phyloP scores from a whole-genome alignment of 2,888 invertebrate species.

The Nephrocerus scutellatus region DNA sequence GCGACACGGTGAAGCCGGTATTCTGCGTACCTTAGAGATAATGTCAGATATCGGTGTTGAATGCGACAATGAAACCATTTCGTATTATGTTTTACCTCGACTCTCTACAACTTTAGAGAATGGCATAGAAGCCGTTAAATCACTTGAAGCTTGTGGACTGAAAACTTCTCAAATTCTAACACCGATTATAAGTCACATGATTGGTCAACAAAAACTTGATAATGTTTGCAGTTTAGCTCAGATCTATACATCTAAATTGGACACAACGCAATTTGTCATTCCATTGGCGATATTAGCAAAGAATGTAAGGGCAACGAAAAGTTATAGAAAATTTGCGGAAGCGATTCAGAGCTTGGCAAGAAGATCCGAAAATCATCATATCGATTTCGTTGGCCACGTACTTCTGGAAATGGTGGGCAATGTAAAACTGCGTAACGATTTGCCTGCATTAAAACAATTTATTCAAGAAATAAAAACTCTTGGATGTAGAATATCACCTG shows the following conservation, averaged over 20 bases:
- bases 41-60: slow-evolving; percentile 53
- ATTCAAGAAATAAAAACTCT: slow-evolving; percentile 45
- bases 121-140: slow-evolving; percentile 31
- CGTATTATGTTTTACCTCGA: slow-evolving; percentile 52
- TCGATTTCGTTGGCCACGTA: slow-evolving; percentile 55
- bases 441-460: slow-evolving; percentile 45
- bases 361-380: slow-evolving; percentile 47
- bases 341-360: slow-evolving; percentile 49
- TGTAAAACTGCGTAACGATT: slow-evolving; percentile 47
- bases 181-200: slow-evolving; percentile 33
- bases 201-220: slow-evolving; percentile 32
- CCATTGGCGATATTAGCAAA: slow-evolving; percentile 50
- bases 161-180: slow-evolving; percentile 31
- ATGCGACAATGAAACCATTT: slow-evolving; percentile 55
- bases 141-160: slow-evolving; percentile 33
- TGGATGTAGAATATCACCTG: slow-evolving; percentile 47
- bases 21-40: slow-evolving; percentile 51
- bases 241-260: slow-evolving; percentile 49
- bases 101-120: slow-evolving; percentile 34
- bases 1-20: slow-evolving; percentile 50
- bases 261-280: slow-evolving; percentile 49
- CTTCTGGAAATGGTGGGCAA: slow-evolving; percentile 50
- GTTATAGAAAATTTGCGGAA: slow-evolving; percentile 48
- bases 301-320: slow-evolving; percentile 44
- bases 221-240: slow-evolving; percentile 30